Evolutionary conservation across 2,888 invertebrate genomes (phyloP), one percentile per base, ranked within the genome.

Genomic region (Lycophotia porphyrea): DNA sequence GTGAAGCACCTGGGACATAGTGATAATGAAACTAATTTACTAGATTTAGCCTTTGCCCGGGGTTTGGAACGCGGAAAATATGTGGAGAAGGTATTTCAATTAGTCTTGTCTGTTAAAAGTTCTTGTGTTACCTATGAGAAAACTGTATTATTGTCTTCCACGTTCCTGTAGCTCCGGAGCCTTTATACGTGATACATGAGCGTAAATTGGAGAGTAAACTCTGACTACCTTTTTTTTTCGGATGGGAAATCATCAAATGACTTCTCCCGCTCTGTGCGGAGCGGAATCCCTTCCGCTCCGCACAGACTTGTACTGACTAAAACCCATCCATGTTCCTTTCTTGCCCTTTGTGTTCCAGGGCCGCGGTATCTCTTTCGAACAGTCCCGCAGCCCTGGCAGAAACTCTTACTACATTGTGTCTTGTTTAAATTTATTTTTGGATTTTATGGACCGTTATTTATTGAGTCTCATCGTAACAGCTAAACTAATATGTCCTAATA

Each of bases 21-120:
- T 89, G 92, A 92, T 92, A 92, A 92, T 92, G 91, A 91, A 92
- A 92, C 92, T 92, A 92, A 92, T 92, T 92, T 92, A 91, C 91
- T 91, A 89, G 92, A 91, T 91, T 90, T 88, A 90, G 88, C 80
- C 85, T 84, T 82, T 71, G 55, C 39, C 49, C 11, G 5, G 61
- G 64, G 79, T 61, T 34, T 5, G 44, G 76, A 84, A 67, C 42
- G 61, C 13, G 36, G 79, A 84, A 84, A 64, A 65, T 72, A 78
- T 63, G 60, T 80, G 72, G 87, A 87, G 80, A 66, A 49, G 88
- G 85, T 71, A 82, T 78, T 82, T 70, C 49, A 82, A 83, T 74
- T 71, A 82, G 61, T 49, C n/a, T 71, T 64, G 42, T 55, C 13
- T 60, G n/a, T n/a, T 65, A 31, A 13, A 47, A 49, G 44, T 67